Base-by-base conservation (phyloP, 2,797 vertebrate species). In the Graptemys geographica region DNA sequence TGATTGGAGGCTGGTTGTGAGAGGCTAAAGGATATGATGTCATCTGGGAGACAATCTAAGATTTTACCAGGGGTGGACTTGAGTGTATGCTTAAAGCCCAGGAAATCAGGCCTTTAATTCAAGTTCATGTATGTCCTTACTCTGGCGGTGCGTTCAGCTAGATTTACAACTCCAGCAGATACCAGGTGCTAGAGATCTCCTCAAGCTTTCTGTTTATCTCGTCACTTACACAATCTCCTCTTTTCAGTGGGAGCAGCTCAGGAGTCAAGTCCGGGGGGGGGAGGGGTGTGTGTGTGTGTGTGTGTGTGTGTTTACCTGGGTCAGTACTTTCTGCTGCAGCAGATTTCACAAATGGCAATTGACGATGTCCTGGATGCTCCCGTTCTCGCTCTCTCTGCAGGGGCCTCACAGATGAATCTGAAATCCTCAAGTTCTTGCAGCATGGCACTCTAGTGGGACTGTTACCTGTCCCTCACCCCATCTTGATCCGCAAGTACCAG, bases 401-500 rank as follows among this genome's bases (percentile, higher is more conserved):
- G 97, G 99, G 99, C 90, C 98, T 99, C 97, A 99, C 99, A 0
- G 99, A 99, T 79, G 99, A 99, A 92, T 99, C 99, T 0, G 99
- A 99, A 98, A 99, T 99, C 97, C 98, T 99, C 49, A 99, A 99
- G 94, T 99, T 99, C 97, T 98, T 99, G 89, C 99, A 99, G 97
- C 99, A 99, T 0, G 99, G 99, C 84, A 99, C 99, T 1, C 98
- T 99, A 96, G 99, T 99, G 97, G 99, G 99, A 44, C 98, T 99
- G 93, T 98, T 99, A 62, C 99, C 99, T 0, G 99, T 99, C 55
- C 99, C 99, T 92, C 99, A 99, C 96, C 99, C 99, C 93, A 99
- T 99, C 98, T 99, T 99, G 88, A 99, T 99, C 97, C 99, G 99
- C 94, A 99, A 99, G 98, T 99, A 99, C 97, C 99, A 99, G 98